Conservation (phyloP, 2,113 vertebrate genomes). For the rabbit (Oryctolagus cuniculus) region DNA sequence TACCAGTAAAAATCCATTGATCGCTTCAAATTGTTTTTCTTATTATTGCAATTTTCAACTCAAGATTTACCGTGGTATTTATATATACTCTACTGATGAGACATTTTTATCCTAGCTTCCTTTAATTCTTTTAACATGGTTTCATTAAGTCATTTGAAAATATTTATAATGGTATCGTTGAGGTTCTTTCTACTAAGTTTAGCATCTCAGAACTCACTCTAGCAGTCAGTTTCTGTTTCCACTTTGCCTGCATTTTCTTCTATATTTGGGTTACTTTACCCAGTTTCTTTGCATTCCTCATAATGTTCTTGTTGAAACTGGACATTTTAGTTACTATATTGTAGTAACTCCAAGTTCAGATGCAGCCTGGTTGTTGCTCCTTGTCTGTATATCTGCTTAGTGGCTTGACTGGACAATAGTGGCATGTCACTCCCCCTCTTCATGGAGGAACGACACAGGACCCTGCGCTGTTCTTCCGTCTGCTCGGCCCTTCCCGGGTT, state of each 20-base stretch:
- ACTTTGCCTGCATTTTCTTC: neutral
- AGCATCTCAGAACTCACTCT: neutral
- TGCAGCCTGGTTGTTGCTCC: neutral
- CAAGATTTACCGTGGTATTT: neutral
- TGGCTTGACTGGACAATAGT: neutral
- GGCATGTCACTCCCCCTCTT: too few species aligned
- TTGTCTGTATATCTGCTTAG: neutral
- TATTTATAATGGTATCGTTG: neutral
- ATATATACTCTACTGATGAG: neutral
- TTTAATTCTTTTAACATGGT: neutral
- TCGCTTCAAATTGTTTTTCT: neutral
- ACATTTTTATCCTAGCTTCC: neutral
- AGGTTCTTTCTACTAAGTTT: neutral
- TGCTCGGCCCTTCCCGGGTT: too few species aligned
- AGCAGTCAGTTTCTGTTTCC: neutral
- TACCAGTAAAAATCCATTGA: neutral
- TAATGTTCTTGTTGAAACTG: neutral
- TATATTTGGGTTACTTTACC: neutral
- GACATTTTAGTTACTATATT: neutral
- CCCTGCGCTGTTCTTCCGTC: too few species aligned
- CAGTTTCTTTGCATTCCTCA: neutral
- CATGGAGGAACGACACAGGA: too few species aligned
- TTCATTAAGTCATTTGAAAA: neutral
- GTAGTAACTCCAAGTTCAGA: neutral
- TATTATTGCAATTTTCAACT: neutral